Percentiles rank a stretch among this genome's conserved stretches.
Evolutionary conservation across 2,113 vertebrate species (phyloP).

Genomic region (Halcyon senegalensis): DNA sequence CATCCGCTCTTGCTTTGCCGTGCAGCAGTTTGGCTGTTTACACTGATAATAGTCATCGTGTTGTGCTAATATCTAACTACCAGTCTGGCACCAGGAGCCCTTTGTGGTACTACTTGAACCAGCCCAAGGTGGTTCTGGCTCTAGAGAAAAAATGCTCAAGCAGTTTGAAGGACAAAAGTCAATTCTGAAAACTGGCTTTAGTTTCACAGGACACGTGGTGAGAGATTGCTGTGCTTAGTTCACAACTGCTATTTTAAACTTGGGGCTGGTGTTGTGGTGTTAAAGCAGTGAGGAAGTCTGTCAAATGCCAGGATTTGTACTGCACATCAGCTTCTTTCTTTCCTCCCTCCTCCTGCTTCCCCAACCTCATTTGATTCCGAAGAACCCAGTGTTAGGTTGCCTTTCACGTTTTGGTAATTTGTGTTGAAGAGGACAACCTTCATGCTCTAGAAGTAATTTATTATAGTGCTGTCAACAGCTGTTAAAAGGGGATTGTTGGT

Average conservation of each 20-base stretch:
- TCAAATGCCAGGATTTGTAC: neutral
- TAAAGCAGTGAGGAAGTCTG: neutral
- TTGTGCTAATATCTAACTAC: neutral
- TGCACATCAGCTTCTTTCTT: neutral
- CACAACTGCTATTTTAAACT: neutral
- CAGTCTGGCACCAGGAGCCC: neutral
- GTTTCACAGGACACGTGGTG: neutral
- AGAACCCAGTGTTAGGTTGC: neutral
- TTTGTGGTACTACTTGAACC: neutral
- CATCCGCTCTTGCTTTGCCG: neutral
- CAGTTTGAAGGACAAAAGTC: neutral
- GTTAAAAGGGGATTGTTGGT: neutral
- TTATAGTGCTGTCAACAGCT: neutral
- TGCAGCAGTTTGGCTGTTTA: slow-evolving; percentile 1
- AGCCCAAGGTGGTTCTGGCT: neutral
- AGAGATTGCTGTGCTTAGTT: neutral
- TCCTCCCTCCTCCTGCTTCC: neutral
- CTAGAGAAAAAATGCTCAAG: neutral
- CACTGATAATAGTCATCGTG: neutral
- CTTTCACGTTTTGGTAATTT: neutral
- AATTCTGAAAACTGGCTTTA: neutral
- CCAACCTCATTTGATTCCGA: neutral
- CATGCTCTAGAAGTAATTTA: neutral
- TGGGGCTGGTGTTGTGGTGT: neutral
- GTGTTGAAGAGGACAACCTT: neutral